phyloP scores from a whole-genome alignment of 2,888 invertebrate genomes.

The Thymelicus sylvestris region DNA sequence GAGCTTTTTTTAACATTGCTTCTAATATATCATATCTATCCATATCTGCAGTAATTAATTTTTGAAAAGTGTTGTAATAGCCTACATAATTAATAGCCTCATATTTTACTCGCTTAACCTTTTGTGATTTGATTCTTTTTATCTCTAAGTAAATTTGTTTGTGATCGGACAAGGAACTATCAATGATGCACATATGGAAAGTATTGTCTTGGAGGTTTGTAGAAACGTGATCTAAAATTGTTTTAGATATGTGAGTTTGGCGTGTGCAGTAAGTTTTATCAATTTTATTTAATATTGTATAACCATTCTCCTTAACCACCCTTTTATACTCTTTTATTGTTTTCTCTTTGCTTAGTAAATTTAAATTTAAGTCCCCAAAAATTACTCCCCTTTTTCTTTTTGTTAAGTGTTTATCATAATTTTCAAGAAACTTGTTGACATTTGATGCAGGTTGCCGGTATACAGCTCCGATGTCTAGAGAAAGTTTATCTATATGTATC shows the following conservation, averaged over 20 bases:
- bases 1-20: conserved; percentile 12
- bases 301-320: conserved; percentile 16
- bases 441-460: conserved; percentile 14
- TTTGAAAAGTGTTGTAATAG: conserved; percentile 14
- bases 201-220: conserved; percentile 42
- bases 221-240: conserved; percentile 45
- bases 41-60: not conserved
- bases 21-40: conserved; percentile 11
- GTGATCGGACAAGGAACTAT: conserved; percentile 44
- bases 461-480: conserved; percentile 24
- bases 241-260: conserved; percentile 38
- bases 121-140: conserved; percentile 10
- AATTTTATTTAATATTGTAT: conserved; percentile 43
- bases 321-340: not conserved
- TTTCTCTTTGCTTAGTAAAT: conserved; percentile 13
- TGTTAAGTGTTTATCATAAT: not conserved
- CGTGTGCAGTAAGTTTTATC: conserved; percentile 42
- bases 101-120: conserved; percentile 16
- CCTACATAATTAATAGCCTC: conserved; percentile 25
- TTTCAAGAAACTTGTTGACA: conserved; percentile 1
- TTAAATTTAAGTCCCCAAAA: conserved; percentile 21
- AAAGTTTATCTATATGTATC: conserved; percentile 26
- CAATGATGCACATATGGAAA: conserved; percentile 42
- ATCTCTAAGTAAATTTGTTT: conserved; percentile 44
- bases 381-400: conserved; percentile 18